These are phyloP conservation scores for Zapornia atra DNA, from an alignment of 2,113 vertebrate species.

Conservation along the genomic window DNA sequence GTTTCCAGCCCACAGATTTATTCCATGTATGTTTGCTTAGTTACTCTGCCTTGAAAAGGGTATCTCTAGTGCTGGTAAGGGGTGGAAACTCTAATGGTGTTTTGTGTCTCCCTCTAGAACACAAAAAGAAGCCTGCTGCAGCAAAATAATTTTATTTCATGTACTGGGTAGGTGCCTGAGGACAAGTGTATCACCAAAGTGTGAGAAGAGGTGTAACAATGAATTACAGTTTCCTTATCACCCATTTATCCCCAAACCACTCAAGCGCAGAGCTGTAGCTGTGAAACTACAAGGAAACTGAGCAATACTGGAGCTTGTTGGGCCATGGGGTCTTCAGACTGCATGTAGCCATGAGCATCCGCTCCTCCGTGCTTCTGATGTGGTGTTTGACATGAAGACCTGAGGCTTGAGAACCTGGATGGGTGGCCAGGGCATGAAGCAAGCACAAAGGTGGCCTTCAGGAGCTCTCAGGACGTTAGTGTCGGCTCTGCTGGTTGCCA, in stretches of 20 bases:
- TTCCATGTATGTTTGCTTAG: background rate
- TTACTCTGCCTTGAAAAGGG: background rate
- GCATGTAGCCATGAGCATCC: background rate
- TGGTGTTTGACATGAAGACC: background rate
- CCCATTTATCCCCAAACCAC: background rate
- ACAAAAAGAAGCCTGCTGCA: background rate
- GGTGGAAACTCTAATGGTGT: background rate
- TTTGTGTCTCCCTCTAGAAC: background rate
- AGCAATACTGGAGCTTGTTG: rapidly evolving
- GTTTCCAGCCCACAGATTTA: background rate
- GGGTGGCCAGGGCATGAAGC: rapidly evolving
- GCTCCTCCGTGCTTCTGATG: background rate
- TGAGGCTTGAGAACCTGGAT: background rate
- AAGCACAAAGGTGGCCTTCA: background rate
- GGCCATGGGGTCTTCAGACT: background rate
- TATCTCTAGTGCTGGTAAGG: background rate
- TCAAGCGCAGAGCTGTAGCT: background rate
- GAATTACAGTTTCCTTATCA: background rate
- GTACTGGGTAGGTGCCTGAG: background rate
- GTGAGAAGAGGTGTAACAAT: background rate
- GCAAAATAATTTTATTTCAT: background rate
- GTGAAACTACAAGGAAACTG: background rate
- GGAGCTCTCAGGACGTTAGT: background rate
- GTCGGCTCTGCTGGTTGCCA: background rate
- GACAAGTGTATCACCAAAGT: background rate